phyloP scores from a whole-genome alignment of 2,797 vertebrate genomes.

The Champsocephalus gunnari region DNA sequence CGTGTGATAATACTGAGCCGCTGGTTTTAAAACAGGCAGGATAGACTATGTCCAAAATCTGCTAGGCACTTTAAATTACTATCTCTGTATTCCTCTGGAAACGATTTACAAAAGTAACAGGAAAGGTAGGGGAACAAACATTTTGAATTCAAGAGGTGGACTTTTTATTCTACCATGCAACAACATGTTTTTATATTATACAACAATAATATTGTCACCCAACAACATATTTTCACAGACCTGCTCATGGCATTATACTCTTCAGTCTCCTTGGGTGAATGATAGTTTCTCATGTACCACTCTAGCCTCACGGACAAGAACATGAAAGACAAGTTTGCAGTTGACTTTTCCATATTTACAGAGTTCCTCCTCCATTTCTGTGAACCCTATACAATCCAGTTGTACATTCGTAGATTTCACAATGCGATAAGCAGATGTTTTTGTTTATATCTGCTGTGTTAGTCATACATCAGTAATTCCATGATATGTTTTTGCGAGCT shows the following conservation, averaged over 20 bases:
- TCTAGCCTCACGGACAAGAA: neutral
- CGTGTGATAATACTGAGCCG: slow-evolving; percentile 8
- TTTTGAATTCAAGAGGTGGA: neutral
- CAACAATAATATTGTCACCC: neutral
- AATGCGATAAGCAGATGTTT: slow-evolving; percentile 1
- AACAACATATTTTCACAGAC: neutral
- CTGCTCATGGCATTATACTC: neutral
- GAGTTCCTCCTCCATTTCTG: slow-evolving; percentile 2
- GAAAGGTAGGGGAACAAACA: slow-evolving; percentile 1
- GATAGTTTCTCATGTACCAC: neutral
- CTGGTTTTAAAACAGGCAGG: slow-evolving; percentile 20
- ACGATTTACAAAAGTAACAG: neutral
- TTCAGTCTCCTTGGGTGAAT: neutral
- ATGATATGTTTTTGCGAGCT: neutral
- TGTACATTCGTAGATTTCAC: neutral
- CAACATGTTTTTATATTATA: neutral
- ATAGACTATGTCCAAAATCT: neutral
- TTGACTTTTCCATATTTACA: slow-evolving; percentile 17
- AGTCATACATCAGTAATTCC: neutral
- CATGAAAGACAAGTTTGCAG: slow-evolving; percentile 3
- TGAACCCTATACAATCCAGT: slow-evolving; percentile 12
- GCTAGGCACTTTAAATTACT: slow-evolving; percentile 2
- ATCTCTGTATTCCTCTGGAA: slow-evolving; percentile 12
- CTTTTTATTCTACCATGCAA: slow-evolving; percentile 1
- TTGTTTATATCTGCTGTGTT: slow-evolving; percentile 5